These are phyloP conservation scores for Tangara arthus DNA, from an alignment of 2,797 vertebrate species.

Conservation along the genomic window DNA sequence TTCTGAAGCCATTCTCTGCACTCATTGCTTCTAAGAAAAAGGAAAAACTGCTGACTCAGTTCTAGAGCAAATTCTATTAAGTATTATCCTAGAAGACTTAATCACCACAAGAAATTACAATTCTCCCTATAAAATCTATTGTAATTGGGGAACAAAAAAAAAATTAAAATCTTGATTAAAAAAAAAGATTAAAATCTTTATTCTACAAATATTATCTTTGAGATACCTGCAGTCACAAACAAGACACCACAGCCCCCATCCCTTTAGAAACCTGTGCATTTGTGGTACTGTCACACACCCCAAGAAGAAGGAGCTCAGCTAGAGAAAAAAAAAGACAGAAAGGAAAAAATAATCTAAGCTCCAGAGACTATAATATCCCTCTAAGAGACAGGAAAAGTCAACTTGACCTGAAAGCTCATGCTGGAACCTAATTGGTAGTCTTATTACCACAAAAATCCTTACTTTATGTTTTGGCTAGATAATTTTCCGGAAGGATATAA, in stretches of 20 bases:
- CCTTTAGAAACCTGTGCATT: neutral
- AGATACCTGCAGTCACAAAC: neutral
- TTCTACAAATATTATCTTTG: neutral
- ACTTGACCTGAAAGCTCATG: neutral
- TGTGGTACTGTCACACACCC: neutral
- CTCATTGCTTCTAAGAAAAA: neutral
- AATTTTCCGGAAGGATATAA: neutral
- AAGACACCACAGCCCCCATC: neutral
- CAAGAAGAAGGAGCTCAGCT: neutral
- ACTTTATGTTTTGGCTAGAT: neutral
- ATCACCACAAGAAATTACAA: neutral
- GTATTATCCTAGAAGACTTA: no score
- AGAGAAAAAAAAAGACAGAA: neutral
- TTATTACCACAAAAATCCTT: neutral
- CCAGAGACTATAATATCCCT: no score
- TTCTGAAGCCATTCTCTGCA: neutral
- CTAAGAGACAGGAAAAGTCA: neutral
- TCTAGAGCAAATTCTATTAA: neutral
- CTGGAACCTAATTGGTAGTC: neutral
- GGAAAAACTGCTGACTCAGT: neutral
- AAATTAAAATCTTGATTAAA: neutral
- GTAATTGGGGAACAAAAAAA: fast-evolving
- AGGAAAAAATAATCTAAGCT: neutral
- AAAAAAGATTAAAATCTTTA: neutral
- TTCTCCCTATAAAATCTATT: neutral